Conservation (phyloP, 2,888 invertebrate species). For the Megalurothrips usitatus region DNA sequence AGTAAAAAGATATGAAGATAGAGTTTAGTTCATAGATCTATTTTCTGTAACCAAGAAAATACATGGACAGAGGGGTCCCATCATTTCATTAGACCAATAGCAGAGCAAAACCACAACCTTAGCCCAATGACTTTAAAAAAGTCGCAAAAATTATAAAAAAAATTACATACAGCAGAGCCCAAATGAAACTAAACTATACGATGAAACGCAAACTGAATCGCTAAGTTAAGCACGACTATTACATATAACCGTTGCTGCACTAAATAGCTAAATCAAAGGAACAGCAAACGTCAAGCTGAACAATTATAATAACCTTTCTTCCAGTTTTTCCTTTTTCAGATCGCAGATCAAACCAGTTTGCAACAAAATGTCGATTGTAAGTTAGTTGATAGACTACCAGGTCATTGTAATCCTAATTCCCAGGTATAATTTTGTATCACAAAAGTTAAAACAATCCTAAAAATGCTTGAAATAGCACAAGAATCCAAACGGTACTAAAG, state of each 20-base stretch:
- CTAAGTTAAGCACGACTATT: too few species aligned
- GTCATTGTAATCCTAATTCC: neutral
- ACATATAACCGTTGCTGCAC: too few species aligned
- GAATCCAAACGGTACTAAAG: neutral
- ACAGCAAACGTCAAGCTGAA: neutral
- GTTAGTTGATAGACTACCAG: too few species aligned
- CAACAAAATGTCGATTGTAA: neutral
- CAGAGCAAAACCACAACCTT: neutral
- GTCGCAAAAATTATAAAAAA: neutral
- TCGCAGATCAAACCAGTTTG: neutral
- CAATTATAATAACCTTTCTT: neutral
- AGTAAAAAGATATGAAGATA: slow-evolving; percentile 10
- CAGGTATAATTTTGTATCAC: neutral
- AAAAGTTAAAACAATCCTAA: neutral
- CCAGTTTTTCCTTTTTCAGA: neutral
- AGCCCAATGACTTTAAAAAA: too few species aligned
- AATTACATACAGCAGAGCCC: neutral
- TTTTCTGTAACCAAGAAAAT: neutral
- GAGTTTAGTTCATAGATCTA: neutral
- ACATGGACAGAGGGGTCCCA: neutral
- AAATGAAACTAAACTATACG: neutral
- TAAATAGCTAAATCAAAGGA: too few species aligned
- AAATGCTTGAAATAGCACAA: neutral
- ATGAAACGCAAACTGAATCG: too few species aligned
- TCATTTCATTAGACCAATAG: neutral